Base-by-base conservation (phyloP, 1,140 invertebrate genomes). In the Drosophila murphyi region DNA sequence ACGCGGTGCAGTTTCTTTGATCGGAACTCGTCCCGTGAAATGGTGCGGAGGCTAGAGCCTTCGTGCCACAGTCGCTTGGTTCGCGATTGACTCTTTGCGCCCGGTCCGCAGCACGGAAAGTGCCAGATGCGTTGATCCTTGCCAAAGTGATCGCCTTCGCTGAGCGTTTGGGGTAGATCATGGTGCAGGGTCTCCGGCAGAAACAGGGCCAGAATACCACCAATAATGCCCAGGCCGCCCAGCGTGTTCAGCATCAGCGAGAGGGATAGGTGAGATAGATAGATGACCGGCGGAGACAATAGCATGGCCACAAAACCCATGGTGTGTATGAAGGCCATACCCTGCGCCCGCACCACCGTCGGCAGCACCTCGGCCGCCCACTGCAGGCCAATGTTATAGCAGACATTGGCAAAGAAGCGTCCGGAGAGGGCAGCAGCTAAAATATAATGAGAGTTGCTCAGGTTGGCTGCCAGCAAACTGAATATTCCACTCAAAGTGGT, bases 351-450 rank as follows among this genome's bases (percentile, higher is more conserved):
- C 0, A 98, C 96, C 1, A 97, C 97, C 0, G 97, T 98, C 1
- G 97, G 97, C 7, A 98, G 90, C 0, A 98, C 92, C 91, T 98
- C 97, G 0, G 97, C 96, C 0, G 96, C 97, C 92, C 97, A 98
- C 82, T 98, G 97, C 0, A 98, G 94, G 0, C 97, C 97, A 59
- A 98, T 97, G 90, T 97, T 98, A 91, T 97, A 97, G 0, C 96
- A 96, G 35, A 97, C 97, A 77, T 97, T 98, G 10, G 97, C 95
- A 69, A 95, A 96, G 75, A 98, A 97, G 32, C 97, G 93, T 1
- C 97, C 97, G 10, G 96, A 92, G 76, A 98, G 96, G 0, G 96
- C 97, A 4, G 97, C 90, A 0, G 94, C 93, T 0, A 96, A 95
- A 72, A 96, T 95, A 4, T 94, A 94, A 34, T 94, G 93, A 54